Base-by-base conservation (phyloP, 1,140 invertebrate species). In the Brachionus koreanus region DNA sequence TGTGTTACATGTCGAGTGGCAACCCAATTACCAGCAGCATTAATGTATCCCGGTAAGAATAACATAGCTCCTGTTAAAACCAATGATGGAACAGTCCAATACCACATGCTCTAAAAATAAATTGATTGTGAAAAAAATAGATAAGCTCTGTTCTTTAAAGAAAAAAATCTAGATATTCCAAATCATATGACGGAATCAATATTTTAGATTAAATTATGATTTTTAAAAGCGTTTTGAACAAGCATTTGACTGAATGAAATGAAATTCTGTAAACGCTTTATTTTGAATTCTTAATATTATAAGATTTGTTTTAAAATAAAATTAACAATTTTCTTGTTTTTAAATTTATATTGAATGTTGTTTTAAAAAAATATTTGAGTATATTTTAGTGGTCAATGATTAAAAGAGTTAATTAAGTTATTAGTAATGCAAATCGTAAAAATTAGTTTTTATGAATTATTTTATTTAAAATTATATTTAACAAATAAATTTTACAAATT, bases 11-110 rank as follows among this genome's bases (percentile, higher is more conserved):
- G 76, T 23, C 76, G 16, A 25, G 76, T 79, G 37, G 49, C 76
- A 12, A 79, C 49, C 76, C 76, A 79, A 65, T 79, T 79, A 61
- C 49, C 49, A 23, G 49, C 76, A 52, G 76, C 76, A 25, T 79
- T 79, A 5, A 79, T 79, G 19, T 61, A 57, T 6, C 35, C 49
- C 25, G 76, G 76, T 29, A 79, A 61, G 3, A 57, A 37, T 23
- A 79, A 65, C 61, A 65, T 65, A 79, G 39, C 35, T 37, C 76
- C 76, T 4, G 76, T 79, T 65, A 79, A 61, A 39, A 39, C 76
- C 9, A 79, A 43, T 13, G 76, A 79, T 19, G 76, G 76, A 12
- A 79, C 3, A 13, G 76, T 61, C 76, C 76, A 79, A 65, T 79
- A 79, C 76, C 76, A 79, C 76, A 79, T 79, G 19, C 9, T 79